phyloP scores from a whole-genome alignment of 2,113 vertebrate genomes.

The Petrocephalus zakoni region DNA sequence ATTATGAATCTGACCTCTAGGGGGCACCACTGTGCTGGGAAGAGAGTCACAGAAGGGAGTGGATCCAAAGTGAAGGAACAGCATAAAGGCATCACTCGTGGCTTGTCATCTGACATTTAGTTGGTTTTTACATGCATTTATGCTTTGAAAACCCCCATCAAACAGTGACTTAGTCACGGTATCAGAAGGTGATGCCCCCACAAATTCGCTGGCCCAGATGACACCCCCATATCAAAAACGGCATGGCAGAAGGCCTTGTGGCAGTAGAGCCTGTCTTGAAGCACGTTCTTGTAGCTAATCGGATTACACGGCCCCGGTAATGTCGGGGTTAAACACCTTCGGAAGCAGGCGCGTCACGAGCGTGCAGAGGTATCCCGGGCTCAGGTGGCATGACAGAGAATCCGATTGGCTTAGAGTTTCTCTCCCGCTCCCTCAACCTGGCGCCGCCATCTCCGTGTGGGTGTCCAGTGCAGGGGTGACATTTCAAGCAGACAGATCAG shows the following conservation, averaged over 20 bases:
- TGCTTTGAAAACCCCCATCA: background rate
- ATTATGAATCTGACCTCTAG: background rate
- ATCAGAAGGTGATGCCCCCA: background rate
- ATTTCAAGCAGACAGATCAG: slow-evolving; percentile 66
- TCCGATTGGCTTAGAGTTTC: background rate
- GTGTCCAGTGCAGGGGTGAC: slow-evolving; percentile 59
- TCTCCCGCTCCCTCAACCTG: slow-evolving; percentile 7
- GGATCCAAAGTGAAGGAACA: background rate
- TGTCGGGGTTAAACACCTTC: slow-evolving; percentile 26
- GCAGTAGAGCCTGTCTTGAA: background rate
- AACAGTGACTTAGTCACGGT: background rate
- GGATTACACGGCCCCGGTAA: slow-evolving; percentile 22
- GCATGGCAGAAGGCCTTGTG: background rate
- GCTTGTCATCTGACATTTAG: background rate
- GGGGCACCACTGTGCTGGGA: background rate
- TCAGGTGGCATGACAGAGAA: background rate
- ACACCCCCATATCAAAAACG: background rate
- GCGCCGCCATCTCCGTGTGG: slow-evolving; percentile 38
- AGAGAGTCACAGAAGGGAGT: background rate
- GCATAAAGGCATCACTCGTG: background rate
- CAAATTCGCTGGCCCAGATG: background rate
- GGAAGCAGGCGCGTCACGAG: background rate
- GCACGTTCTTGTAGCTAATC: slow-evolving; percentile 17
- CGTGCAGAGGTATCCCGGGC: background rate
- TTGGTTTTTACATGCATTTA: background rate